phyloP scores from a whole-genome alignment of 2,797 vertebrate genomes.

The Loris lydekkerianus region DNA sequence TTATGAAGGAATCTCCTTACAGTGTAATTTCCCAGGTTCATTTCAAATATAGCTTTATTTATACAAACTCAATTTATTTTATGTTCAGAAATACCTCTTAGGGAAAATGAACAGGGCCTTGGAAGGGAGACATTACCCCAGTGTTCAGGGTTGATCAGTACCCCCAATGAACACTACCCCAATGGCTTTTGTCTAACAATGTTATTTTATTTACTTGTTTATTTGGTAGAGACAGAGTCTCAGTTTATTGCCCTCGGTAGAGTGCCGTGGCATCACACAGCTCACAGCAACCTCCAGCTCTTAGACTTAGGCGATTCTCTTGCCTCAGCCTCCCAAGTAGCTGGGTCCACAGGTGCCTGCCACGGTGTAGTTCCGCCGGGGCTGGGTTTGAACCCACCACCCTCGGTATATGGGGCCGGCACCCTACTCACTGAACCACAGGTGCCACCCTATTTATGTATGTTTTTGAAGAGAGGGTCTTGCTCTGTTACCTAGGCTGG shows the following conservation, averaged over 20 bases:
- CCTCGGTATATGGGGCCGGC: no score
- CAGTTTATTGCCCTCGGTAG: no score
- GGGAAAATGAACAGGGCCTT: background rate
- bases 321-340: no score
- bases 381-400: no score
- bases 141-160: background rate
- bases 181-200: background rate
- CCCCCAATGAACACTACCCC: background rate
- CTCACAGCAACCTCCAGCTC: no score
- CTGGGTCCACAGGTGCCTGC: no score
- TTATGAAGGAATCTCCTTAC: constrained; percentile 28
- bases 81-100: background rate
- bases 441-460: background rate
- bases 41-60: constrained; percentile 54
- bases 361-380: no score
- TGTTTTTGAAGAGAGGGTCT: background rate
- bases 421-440: no score
- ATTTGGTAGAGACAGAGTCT: no score
- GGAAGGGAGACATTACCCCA: background rate
- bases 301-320: no score
- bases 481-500: background rate
- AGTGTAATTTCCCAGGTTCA: constrained; percentile 6
- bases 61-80: constrained; percentile 21
- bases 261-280: no score
- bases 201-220: background rate